These are phyloP conservation scores for Platyura marginata DNA, from an alignment of 1,140 invertebrate genomes.

Conservation along the genomic window DNA sequence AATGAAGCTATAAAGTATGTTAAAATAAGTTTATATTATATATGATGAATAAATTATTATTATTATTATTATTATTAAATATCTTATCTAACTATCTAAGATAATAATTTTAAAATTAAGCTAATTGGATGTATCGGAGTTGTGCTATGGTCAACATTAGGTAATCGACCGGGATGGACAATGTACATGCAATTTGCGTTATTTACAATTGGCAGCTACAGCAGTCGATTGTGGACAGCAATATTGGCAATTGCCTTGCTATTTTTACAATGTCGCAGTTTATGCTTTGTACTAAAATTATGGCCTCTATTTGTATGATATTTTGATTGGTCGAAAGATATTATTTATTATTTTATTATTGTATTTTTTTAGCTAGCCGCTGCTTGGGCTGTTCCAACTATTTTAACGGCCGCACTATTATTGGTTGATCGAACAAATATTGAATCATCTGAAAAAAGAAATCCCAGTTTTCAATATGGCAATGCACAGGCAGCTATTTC, in stretches of 20 bases:
- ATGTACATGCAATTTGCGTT: constrained; percentile 52
- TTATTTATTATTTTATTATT: not conserved
- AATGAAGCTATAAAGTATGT: too few species aligned
- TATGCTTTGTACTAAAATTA: constrained; percentile 58
- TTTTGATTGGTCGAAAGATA: not conserved
- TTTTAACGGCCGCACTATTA: constrained; percentile 35
- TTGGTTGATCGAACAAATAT: constrained; percentile 27
- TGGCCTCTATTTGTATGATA: constrained; percentile 30
- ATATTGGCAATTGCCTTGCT: constrained; percentile 61
- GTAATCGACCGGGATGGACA: constrained; percentile 27
- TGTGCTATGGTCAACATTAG: constrained; percentile 41
- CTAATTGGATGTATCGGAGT: constrained; percentile 47
- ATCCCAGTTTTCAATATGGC: constrained; percentile 69
- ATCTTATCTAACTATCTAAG: not conserved
- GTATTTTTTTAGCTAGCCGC: constrained; percentile 33
- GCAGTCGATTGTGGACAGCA: constrained; percentile 64
- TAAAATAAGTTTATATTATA: too few species aligned
- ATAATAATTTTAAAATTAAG: constrained; percentile 34
- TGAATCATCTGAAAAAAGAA: constrained; percentile 32
- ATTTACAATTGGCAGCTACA: constrained; percentile 53
- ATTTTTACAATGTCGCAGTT: constrained; percentile 61
- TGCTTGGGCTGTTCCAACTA: constrained; percentile 48
- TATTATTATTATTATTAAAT: not conserved
- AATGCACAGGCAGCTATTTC: constrained; percentile 47
- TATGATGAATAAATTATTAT: too few species aligned